Percentiles rank a stretch among this genome's conserved stretches.
These are phyloP conservation scores for Danio choprae DNA, from an alignment of 2,797 vertebrate genomes.

Conservation along the genomic window DNA sequence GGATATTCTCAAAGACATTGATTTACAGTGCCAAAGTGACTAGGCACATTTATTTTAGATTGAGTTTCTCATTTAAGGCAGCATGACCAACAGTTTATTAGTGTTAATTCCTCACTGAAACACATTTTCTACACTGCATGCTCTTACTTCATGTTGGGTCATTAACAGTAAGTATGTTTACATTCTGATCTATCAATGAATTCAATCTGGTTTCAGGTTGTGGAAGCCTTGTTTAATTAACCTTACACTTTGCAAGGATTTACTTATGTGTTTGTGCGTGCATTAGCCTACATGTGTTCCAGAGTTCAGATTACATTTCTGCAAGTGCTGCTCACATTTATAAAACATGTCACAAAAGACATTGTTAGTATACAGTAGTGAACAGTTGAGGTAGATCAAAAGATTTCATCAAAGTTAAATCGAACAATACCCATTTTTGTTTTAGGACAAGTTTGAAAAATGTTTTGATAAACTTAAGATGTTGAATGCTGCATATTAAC, in stretches of 20 bases:
- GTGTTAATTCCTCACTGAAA: neutral
- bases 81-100: neutral
- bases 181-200: neutral
- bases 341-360: too few relatives aligned
- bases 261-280: neutral
- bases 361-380: too few relatives aligned
- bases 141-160: neutral
- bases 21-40: neutral
- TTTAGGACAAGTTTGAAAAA: too few relatives aligned
- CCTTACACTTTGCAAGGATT: neutral
- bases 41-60: neutral
- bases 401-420: too few relatives aligned
- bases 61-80: neutral
- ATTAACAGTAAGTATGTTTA: neutral
- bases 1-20: neutral
- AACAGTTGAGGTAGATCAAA: too few relatives aligned
- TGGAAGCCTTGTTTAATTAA: neutral
- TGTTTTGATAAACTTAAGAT: too few relatives aligned
- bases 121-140: neutral
- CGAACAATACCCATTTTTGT: too few relatives aligned
- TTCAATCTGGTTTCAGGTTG: neutral
- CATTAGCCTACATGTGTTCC: neutral
- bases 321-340: too few relatives aligned
- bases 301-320: too few relatives aligned
- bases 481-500: neutral